Percentiles rank a stretch among this genome's conserved stretches.
Evolutionary conservation across 1,140 invertebrate genomes (phyloP).

Genomic region (Drosophila obscura): DNA sequence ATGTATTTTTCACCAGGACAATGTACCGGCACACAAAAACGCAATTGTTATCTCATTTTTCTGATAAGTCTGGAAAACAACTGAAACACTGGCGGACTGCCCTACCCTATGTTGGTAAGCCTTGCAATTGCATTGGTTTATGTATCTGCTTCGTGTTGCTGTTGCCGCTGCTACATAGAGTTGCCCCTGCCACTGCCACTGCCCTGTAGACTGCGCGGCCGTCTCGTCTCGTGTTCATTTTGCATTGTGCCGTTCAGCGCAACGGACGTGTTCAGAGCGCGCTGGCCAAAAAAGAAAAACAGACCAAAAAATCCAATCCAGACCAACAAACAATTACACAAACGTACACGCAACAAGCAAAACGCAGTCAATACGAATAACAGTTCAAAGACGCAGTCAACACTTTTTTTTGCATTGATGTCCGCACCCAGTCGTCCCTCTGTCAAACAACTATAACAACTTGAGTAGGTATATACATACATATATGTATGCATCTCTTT

Average conservation of each 20-base stretch:
- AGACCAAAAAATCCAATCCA: constrained; percentile 12
- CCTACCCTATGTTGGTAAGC: background rate
- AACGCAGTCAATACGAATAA: no score
- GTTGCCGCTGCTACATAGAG: no score
- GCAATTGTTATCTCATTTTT: no score
- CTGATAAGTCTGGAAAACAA: background rate
- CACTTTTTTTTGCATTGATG: constrained; percentile 2
- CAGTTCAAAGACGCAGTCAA: no score
- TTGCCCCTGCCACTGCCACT: constrained; percentile 27
- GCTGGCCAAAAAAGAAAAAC: constrained; percentile 1
- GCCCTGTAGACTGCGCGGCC: constrained; percentile 15
- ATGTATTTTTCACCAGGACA: no score
- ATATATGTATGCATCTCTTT: no score
- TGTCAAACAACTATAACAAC: no score
- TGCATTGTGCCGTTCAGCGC: constrained; percentile 73
- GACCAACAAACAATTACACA: constrained; percentile 10
- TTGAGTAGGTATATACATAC: background rate
- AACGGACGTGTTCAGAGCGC: constrained; percentile 49
- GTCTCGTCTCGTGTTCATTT: constrained; percentile 61
- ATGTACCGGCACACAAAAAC: no score
- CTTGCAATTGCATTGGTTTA: constrained; percentile 15
- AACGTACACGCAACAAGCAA: background rate
- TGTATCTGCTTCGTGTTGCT: constrained; percentile 27
- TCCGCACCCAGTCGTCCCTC: no score
- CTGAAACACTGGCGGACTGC: background rate